Base-by-base conservation (phyloP, 2,113 vertebrate species). In the Capricornis sumatraensis region DNA sequence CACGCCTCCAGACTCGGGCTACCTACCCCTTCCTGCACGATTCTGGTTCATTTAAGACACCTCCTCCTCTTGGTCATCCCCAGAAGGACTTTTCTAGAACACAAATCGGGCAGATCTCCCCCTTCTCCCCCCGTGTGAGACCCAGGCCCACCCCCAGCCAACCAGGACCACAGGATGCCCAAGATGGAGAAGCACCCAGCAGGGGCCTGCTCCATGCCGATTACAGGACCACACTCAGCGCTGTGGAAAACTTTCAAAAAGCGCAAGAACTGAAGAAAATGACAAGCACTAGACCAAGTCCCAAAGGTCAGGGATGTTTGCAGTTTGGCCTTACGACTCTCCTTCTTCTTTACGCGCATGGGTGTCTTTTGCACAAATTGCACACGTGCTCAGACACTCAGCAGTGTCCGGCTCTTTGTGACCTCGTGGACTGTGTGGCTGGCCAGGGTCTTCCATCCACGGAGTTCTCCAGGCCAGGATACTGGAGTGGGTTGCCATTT, bases 341-440 rank as follows among this genome's bases (percentile, higher is more conserved):
- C 53, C 62, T 7, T 17, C 53, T 16, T 25, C 60, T 52, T 10
- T 21, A 62, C 2, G 21, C 14, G 0, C 33, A 6, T 14, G 11
- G 25, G 58, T 11, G 25, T 74, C 28, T 55, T 21, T 43, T 5
- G 7, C 2, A 0, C 27, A 11, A n/a, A 30, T 13, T 19, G 67
- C 10, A 11, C 0, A 0, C 2, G 62, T 36, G 64, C 17, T 71
- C 64, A 36, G 64, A 11, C 17, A 0, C 17, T 71, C 19, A 6
- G n/a, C 5, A 0, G n/a, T 40, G 67, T 71, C 67, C 10, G 2
- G 67, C n/a, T 36, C 67, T 71, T 40, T 71, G 67, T 40, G 67
- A 40, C n/a, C n/a, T 71, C 10, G 6, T 13, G n/a, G 67, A 71
- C n/a, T 13, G n/a, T 71, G 67, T 23, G 67, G n/a, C 67, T 71